A percentile compares a stretch with the other conserved stretches of the same genome.
Conservation (phyloP, 2,113 vertebrate species). For the Mormyrus lacerda region DNA sequence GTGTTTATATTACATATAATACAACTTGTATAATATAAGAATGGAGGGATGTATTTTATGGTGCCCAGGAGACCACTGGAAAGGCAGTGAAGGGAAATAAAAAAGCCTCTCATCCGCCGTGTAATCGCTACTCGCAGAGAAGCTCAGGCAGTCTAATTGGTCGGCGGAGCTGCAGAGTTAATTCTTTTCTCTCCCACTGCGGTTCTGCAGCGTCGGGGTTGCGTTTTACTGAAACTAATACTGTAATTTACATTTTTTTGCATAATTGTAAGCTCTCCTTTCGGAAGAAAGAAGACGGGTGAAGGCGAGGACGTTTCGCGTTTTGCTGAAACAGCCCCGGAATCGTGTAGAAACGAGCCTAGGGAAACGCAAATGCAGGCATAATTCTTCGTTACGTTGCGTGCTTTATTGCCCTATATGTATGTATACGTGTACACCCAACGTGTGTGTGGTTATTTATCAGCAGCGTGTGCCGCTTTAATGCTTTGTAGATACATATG, state of each 20-base stretch:
- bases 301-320: background rate
- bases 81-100: background rate
- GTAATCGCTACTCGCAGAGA: background rate
- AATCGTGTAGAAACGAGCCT: too few relatives aligned
- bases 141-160: background rate
- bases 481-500: background rate
- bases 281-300: background rate
- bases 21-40: background rate
- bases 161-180: background rate
- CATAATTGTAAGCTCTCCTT: background rate
- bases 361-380: background rate
- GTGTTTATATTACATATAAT: background rate
- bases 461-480: background rate
- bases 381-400: background rate
- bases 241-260: conserved; percentile 15
- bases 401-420: background rate
- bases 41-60: background rate
- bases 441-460: background rate
- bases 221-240: conserved; percentile 12
- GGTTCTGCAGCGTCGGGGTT: conserved; percentile 4
- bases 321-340: background rate
- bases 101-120: background rate
- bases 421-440: background rate
- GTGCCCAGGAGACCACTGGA: background rate
- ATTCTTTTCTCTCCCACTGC: background rate